These are phyloP conservation scores for Heteromormyrus szaboi DNA, from an alignment of 2,797 vertebrate species.

Conservation along the genomic window DNA sequence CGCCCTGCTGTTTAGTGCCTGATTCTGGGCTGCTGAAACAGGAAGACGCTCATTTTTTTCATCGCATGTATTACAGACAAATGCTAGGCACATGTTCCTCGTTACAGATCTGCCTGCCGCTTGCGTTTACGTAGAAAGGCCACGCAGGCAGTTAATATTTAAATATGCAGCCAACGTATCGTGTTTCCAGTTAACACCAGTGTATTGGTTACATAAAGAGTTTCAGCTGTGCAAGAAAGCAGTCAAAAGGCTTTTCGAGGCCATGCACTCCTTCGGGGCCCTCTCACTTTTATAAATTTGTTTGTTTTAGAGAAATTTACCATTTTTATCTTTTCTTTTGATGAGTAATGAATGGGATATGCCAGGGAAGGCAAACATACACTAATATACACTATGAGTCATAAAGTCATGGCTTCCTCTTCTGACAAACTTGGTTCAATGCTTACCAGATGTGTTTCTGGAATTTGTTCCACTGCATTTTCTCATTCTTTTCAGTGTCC, in stretches of 20 bases:
- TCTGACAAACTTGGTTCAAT: slow-evolving; percentile 39
- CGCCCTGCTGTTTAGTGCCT: background rate
- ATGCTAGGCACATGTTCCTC: background rate
- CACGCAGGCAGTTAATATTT: slow-evolving; percentile 65
- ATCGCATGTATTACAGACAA: no score
- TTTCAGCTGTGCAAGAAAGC: slow-evolving; percentile 19
- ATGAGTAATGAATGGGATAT: background rate
- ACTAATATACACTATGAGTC: slow-evolving; percentile 27
- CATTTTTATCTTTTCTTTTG: background rate
- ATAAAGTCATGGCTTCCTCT: slow-evolving; percentile 25
- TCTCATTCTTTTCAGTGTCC: background rate
- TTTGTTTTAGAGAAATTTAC: background rate
- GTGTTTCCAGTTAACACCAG: slow-evolving; percentile 47
- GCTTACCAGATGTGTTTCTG: slow-evolving; percentile 35
- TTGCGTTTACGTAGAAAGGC: background rate
- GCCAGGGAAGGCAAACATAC: slow-evolving; percentile 20
- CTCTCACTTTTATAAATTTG: background rate
- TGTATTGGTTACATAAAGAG: slow-evolving; percentile 41
- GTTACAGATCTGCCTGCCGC: background rate
- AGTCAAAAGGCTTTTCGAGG: slow-evolving; percentile 6
- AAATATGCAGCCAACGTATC: slow-evolving; percentile 55
- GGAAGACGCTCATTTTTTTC: background rate
- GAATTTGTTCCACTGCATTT: slow-evolving; percentile 2
- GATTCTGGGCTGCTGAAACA: background rate
- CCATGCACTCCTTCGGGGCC: background rate